Percentiles rank a stretch among this genome's conserved stretches.
Conservation (phyloP, 2,797 vertebrate species). For the Pseudomugil tenellus region DNA sequence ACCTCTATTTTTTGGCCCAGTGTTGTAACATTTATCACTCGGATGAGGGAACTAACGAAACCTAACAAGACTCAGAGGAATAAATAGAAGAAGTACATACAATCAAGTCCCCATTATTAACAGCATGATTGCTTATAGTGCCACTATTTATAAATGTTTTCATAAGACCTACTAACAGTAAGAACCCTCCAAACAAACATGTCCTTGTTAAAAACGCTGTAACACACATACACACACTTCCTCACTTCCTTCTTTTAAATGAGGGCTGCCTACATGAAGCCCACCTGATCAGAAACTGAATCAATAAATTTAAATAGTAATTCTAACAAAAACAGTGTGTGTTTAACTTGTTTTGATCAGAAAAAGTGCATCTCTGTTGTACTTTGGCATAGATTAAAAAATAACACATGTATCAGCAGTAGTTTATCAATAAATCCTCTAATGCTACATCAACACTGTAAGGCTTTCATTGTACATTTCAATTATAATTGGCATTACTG, state of each 20-base stretch:
- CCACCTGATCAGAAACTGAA: conserved; percentile 34
- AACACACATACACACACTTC: conserved; percentile 74
- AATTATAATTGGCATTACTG: conserved; percentile 40
- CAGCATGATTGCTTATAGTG: conserved; percentile 61
- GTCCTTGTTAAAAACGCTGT: conserved; percentile 59
- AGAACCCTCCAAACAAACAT: conserved; percentile 49
- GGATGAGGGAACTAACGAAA: conserved; percentile 43
- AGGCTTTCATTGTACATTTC: conserved; percentile 44
- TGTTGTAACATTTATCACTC: conserved; percentile 40
- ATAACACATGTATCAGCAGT: conserved; percentile 66
- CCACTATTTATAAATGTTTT: conserved; percentile 62
- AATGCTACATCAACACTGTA: conserved; percentile 48
- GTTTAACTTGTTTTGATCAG: conserved; percentile 42
- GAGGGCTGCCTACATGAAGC: conserved; percentile 22
- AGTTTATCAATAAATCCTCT: conserved; percentile 58
- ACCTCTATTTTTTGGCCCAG: conserved; percentile 28
- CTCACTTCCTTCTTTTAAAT: conserved; percentile 40
- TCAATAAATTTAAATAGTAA: conserved; percentile 29
- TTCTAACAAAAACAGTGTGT: conserved; percentile 45
- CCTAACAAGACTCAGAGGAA: conserved; percentile 56
- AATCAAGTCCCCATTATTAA: conserved; percentile 64
- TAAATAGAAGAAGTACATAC: conserved; percentile 77
- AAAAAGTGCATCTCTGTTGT: conserved; percentile 70
- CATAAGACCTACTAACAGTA: conserved; percentile 59
- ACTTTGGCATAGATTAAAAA: conserved; percentile 71